phyloP scores from a whole-genome alignment of 2,888 invertebrate genomes.

The Pseudolycoriella hygida region DNA sequence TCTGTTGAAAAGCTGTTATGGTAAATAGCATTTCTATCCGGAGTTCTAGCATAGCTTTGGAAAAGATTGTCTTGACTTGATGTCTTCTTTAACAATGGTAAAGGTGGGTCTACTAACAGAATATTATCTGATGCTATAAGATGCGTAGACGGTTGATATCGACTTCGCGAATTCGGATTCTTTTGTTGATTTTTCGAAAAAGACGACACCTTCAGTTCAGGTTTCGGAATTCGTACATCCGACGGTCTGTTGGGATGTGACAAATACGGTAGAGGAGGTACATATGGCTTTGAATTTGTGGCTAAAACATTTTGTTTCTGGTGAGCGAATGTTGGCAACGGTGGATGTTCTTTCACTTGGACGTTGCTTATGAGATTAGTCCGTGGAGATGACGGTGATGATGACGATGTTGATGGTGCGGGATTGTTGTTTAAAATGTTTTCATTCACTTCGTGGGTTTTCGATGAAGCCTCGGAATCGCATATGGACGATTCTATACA shows the following conservation, averaged over 20 bases:
- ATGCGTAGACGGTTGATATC: neutral
- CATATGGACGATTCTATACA: conserved; percentile 30
- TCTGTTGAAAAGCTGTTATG: neutral
- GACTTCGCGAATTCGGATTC: neutral
- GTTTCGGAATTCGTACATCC: conserved; percentile 28
- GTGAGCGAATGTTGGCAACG: conserved; percentile 8
- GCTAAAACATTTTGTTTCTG: neutral
- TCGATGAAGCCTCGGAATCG: conserved; percentile 20
- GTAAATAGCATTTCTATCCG: neutral
- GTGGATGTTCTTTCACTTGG: conserved; percentile 10
- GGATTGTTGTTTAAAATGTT: conserved; percentile 23
- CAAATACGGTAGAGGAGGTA: conserved; percentile 27
- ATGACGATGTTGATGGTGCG: conserved; percentile 12
- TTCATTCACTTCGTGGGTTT: conserved; percentile 13
- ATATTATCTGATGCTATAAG: neutral
- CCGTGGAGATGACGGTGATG: neutral
- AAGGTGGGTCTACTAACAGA: neutral
- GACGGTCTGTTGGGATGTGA: conserved; percentile 25
- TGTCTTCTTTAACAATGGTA: neutral
- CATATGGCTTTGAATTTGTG: conserved; percentile 21
- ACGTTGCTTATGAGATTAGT: neutral
- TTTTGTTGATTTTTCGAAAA: conserved; percentile 1
- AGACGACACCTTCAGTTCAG: conserved; percentile 14
- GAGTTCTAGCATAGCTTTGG: neutral
- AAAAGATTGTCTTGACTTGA: neutral